Base-by-base conservation (phyloP, 53 echinoderm and acorn worm genomes). In the Astropecten irregularis region DNA sequence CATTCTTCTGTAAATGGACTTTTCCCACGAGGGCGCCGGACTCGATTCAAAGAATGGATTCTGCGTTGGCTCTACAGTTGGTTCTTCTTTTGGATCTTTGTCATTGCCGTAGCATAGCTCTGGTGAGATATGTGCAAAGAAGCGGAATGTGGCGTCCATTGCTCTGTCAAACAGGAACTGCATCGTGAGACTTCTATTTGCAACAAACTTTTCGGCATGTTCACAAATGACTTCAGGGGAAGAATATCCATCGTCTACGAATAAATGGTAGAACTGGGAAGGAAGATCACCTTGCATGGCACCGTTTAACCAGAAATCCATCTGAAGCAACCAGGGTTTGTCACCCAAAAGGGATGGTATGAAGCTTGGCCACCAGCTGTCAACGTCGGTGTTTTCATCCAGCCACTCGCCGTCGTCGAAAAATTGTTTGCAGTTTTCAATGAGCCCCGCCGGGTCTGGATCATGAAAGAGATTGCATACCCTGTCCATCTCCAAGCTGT, bases 201-300 rank as follows among this genome's bases (percentile, higher is more conserved):
- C 2, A n/a, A 30, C 50, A 16, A 49, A 49, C 9, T 18, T 49
- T n/a, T 71, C 50, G n/a, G 71, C 71, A 29, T 71, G 26, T 30
- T n/a, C n/a, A 31, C 71, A 71, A 16, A 71, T 15, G 22, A 16
- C 40, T 15, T 33, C 33, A 3, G 69, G 69, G 2, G 48, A 69
- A 20, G 44, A 33, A 38, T 27, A 0, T 27, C 25, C 13, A 26
- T 44, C 2, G 14, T 21, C 23, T 9, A 25, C 69, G 19, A 69
- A 69, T 22, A 69, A 15, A 20, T 48, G 23, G 47, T 69, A 69
- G 47, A 69, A 69, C 69, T 44, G 23, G 11, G 47, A 22, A 44
- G 48, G 15, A 5, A 46, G 25, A 69, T 69, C 69, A 25, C 10
- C 69, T 0, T 23, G 21, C 4, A 69, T 15, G 9, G 26, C 44